A percentile compares a stretch with the other conserved stretches of the same genome.
phyloP scores from a whole-genome alignment of 2,888 invertebrate genomes.

The Apotomis betuletana region DNA sequence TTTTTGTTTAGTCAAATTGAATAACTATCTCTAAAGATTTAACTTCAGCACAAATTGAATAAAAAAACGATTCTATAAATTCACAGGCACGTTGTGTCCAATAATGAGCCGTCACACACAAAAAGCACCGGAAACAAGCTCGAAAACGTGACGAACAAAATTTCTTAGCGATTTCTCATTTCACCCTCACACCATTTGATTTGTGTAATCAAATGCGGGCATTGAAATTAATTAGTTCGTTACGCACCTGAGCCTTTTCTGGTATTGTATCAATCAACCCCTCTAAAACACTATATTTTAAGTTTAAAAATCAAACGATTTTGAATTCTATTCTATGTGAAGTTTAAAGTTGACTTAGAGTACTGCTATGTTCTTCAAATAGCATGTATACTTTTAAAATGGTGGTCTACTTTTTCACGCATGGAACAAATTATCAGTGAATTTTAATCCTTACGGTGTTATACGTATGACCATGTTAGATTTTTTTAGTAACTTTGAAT shows the following conservation, averaged over 20 bases:
- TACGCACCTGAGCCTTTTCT: conserved; percentile 80
- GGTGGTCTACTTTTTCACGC: background rate
- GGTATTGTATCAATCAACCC: conserved; percentile 56
- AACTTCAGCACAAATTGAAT: conserved; percentile 23
- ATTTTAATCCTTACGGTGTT: conserved; percentile 7
- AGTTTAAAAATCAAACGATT: conserved; percentile 6
- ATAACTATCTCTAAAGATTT: background rate
- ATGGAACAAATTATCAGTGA: background rate
- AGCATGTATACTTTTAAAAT: conserved; percentile 4
- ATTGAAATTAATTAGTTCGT: conserved; percentile 82
- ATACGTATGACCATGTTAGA: background rate
- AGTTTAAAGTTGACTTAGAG: background rate
- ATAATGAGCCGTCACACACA: conserved; percentile 73
- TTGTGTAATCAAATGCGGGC: conserved; percentile 84
- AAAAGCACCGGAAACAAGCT: conserved; percentile 75
- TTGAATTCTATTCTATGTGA: background rate
- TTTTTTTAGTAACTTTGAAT: conserved; percentile 31
- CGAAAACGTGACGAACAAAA: conserved; percentile 79
- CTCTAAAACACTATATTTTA: conserved; percentile 16
- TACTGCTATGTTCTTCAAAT: conserved; percentile 4
- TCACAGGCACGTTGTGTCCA: conserved; percentile 46
- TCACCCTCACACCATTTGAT: conserved; percentile 80
- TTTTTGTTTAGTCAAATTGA: background rate
- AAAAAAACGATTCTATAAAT: conserved; percentile 46
- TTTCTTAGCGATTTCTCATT: conserved; percentile 83